Percentiles rank a stretch among this genome's conserved stretches.
Conservation (phyloP, 2,113 vertebrate genomes). For the Misgurnus mizolepis region DNA sequence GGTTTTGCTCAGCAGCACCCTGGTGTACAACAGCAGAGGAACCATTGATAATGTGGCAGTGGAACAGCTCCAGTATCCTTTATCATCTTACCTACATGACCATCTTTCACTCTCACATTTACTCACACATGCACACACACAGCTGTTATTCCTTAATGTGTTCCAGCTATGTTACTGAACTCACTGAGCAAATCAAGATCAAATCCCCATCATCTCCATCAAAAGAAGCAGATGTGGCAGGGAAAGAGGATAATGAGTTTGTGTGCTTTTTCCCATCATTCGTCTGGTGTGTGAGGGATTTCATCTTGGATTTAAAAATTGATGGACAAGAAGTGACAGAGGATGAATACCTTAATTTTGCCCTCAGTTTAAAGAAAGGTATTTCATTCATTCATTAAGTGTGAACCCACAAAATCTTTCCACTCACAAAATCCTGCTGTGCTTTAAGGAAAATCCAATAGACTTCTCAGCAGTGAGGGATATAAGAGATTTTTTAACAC, state of each 20-base stretch:
- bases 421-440: not conserved
- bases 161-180: slow-evolving; percentile 69
- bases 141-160: slow-evolving; percentile 25
- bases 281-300: slow-evolving; percentile 73
- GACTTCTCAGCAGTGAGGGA: too few species aligned
- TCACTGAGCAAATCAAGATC: slow-evolving; percentile 68
- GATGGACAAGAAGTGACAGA: slow-evolving; percentile 35
- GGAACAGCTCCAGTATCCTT: not conserved
- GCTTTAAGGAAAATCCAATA: too few species aligned
- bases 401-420: not conserved
- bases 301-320: slow-evolving; percentile 57
- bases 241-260: slow-evolving; percentile 55
- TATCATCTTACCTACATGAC: too few species aligned
- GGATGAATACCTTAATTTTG: slow-evolving; percentile 60
- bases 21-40: slow-evolving; percentile 59
- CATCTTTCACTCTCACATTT: too few species aligned
- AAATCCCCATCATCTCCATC: slow-evolving; percentile 48
- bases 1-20: too few species aligned
- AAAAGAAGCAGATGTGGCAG: slow-evolving; percentile 12
- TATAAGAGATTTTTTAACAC: too few species aligned
- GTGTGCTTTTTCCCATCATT: slow-evolving; percentile 72
- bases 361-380: slow-evolving; percentile 56
- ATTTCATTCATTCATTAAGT: not conserved
- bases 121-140: not conserved
- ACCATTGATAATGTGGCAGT: slow-evolving; percentile 54